Evolutionary conservation across 2,797 vertebrate genomes (phyloP), one percentile per base, ranked within the genome.

Genomic region (Amblyopsis hoosieri): DNA sequence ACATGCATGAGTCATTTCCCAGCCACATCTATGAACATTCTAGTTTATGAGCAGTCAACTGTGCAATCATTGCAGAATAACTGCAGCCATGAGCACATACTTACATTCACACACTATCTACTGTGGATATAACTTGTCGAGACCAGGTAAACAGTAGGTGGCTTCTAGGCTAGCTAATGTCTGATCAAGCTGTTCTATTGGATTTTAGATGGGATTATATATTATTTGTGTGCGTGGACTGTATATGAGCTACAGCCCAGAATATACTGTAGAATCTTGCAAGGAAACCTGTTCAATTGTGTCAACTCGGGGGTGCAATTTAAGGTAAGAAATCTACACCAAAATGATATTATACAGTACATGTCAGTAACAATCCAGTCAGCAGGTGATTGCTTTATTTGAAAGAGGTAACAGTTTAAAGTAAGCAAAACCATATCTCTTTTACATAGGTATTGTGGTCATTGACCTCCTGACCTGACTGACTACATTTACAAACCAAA

Each of bases 231-330:
- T 50, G 3, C 7, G 61, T 51, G 13, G 45, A 5, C 8, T 57
- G 46, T n/a, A 48, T 48, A 11, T 48, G 46, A 48, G 46, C 11
- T 48, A 23, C 23, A 23, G 23, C 23, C 23, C 23, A 23, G 46
- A 11, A 12, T 33, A 37, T 49, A 23, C 23, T 23, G 23, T 23
- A 23, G 23, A 23, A 23, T 23, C 23, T 66, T 57, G 17, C 55
- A 17, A 57, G 63, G 48, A 66, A 45, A 51, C 47, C 12, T 64
- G 12, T 62, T 67, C 47, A 70, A 68, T 60, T 61, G 23, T 58
- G 63, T 79, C 68, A 76, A 69, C 58, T 56, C 55, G 70, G 71
- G 71, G 68, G 45, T 23, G 77, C 54, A 23, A 33, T 66, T 42
- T 50, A 60, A 70, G 45, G 54, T 4, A 59, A 65, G 71, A 29